A percentile compares a stretch with the other conserved stretches of the same genome.
phyloP scores from a whole-genome alignment of 2,113 vertebrate species.

The Prinia subflava region DNA sequence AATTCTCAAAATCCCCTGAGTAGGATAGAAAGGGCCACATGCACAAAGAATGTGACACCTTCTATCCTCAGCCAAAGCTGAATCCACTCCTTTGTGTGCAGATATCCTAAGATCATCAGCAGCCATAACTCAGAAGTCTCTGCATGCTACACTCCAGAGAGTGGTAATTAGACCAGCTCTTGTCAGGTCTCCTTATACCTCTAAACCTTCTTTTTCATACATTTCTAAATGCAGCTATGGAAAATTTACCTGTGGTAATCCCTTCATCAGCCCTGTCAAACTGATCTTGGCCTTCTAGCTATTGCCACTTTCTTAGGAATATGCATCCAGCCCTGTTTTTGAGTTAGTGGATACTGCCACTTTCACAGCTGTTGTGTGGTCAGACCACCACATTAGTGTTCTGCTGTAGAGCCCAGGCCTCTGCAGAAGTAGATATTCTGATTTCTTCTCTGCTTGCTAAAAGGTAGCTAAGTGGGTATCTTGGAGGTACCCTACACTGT shows the following conservation, averaged over 20 bases:
- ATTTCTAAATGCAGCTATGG: neutral
- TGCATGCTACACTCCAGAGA: neutral
- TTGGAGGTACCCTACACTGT: neutral
- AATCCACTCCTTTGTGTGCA: neutral
- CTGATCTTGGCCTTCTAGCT: neutral
- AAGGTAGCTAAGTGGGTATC: neutral
- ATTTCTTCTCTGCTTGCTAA: neutral
- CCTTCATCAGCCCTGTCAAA: neutral
- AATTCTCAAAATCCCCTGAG: neutral
- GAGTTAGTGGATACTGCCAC: neutral
- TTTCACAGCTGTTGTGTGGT: neutral
- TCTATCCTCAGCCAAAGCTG: neutral
- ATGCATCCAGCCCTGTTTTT: neutral
- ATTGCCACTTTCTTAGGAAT: neutral
- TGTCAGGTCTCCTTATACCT: neutral
- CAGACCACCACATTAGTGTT: neutral
- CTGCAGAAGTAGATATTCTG: neutral
- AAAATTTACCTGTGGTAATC: neutral
- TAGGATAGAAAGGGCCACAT: neutral
- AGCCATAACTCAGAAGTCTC: neutral
- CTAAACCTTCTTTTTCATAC: neutral
- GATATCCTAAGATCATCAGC: neutral
- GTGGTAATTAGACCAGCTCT: neutral
- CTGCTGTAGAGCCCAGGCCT: neutral
- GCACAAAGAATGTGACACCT: neutral